Conservation (phyloP, 2,113 vertebrate genomes). For the Microtus richardsoni region DNA sequence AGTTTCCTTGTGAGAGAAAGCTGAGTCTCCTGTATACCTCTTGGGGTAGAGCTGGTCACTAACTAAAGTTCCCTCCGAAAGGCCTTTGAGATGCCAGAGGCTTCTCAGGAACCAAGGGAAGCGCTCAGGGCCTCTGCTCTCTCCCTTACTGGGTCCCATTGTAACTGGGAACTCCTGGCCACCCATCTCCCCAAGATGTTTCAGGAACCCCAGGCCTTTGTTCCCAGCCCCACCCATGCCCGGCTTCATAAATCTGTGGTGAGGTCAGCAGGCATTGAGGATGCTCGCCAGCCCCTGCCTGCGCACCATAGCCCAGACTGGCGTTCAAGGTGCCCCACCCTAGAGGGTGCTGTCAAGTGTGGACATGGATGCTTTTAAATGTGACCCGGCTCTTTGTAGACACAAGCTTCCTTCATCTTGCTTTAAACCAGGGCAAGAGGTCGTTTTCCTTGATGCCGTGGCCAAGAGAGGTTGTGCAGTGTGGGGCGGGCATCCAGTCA, state of each 20-base stretch:
- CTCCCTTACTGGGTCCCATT: background rate
- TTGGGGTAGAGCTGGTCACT: background rate
- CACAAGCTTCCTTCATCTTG: slow-evolving; percentile 51
- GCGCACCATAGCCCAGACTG: slow-evolving; percentile 36
- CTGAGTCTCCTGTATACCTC: background rate
- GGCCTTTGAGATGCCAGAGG: background rate
- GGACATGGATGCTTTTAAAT: slow-evolving; percentile 58
- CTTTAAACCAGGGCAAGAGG: background rate
- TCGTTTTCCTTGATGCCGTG: background rate
- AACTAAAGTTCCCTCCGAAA: background rate
- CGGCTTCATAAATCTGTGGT: background rate
- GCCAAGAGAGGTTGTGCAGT: slow-evolving; percentile 3
- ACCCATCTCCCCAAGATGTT: background rate
- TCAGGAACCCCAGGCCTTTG: background rate
- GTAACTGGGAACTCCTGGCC: background rate
- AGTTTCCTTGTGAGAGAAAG: background rate
- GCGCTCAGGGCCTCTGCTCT: background rate
- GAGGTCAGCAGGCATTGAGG: slow-evolving; percentile 63
- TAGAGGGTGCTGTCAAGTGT: slow-evolving; percentile 3
- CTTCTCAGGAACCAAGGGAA: background rate
- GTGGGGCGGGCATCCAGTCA: background rate
- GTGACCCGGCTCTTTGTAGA: slow-evolving; percentile 49
- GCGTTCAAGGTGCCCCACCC: slow-evolving; percentile 48
- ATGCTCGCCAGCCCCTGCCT: background rate
- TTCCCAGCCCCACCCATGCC: slow-evolving; percentile 6